Percentiles rank a stretch among this genome's conserved stretches.
These are phyloP conservation scores for Tokudaia tokunoshimensis DNA, from an alignment of 2,797 vertebrate genomes.

Conservation along the genomic window DNA sequence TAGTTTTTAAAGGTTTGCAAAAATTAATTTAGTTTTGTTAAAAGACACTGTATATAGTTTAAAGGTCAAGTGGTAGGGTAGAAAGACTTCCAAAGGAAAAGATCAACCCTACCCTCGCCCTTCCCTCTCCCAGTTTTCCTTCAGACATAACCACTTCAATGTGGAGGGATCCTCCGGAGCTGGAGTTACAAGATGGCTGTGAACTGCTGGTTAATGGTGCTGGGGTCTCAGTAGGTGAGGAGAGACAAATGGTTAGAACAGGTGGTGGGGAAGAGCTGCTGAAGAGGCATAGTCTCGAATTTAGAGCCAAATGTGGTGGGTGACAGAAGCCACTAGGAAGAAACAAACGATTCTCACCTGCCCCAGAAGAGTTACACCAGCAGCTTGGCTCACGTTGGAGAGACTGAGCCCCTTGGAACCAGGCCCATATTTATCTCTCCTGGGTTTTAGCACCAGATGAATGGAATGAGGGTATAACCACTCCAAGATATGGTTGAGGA, in stretches of 20 bases:
- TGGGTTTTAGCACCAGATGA: not conserved
- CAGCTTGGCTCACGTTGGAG: not conserved
- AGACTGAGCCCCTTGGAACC: not conserved
- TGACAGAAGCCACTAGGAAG: not conserved
- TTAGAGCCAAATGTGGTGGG: too few species aligned
- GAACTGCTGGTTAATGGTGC: not conserved
- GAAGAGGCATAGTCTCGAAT: not conserved
- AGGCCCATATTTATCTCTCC: too few species aligned
- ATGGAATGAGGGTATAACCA: not conserved
- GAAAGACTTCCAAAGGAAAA: not conserved
- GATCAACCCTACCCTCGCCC: fast-evolving
- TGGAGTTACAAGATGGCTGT: not conserved
- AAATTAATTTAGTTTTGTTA: constrained; percentile 43
- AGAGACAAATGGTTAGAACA: not conserved
- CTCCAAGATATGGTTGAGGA: not conserved
- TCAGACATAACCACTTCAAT: not conserved
- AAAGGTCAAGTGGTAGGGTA: constrained; percentile 4
- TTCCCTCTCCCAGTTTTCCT: not conserved
- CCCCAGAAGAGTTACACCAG: not conserved
- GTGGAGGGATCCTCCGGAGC: not conserved
- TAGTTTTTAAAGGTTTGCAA: constrained; percentile 31
- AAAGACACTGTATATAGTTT: not conserved
- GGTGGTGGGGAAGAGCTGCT: not conserved
- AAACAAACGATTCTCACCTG: not conserved
- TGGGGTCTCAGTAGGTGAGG: not conserved